A percentile compares a stretch with the other conserved stretches of the same genome.
phyloP scores from a whole-genome alignment of 1,140 invertebrate genomes.

The Drosophila ercepeae region DNA sequence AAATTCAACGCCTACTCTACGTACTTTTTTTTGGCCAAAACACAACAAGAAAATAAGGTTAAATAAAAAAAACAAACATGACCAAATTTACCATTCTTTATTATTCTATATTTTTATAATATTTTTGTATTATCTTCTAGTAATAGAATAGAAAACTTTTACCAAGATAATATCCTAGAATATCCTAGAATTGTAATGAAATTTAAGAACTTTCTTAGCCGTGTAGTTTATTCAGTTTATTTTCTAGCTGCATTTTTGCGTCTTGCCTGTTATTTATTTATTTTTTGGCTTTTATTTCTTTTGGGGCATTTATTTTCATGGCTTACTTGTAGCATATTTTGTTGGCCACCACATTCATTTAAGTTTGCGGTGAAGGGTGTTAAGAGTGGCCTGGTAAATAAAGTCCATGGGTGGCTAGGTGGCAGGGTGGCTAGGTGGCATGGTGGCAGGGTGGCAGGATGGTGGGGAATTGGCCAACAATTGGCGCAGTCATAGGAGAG shows the following conservation, averaged over 20 bases:
- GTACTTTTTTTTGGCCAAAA: neutral
- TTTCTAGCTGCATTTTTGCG: constrained; percentile 38
- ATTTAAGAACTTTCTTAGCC: neutral
- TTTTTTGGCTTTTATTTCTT: constrained; percentile 19
- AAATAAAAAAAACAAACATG: neutral
- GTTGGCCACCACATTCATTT: constrained; percentile 57
- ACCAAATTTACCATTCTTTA: no score
- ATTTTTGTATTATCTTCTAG: no score
- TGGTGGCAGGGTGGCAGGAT: neutral
- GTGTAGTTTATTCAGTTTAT: neutral
- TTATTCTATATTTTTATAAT: neutral
- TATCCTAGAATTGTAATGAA: no score
- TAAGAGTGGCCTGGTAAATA: constrained; percentile 5
- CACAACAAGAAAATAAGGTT: neutral
- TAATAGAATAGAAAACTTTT: no score
- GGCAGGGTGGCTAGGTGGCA: neutral
- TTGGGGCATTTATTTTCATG: constrained; percentile 65
- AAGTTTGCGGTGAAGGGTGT: constrained; percentile 40
- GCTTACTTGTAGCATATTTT: constrained; percentile 72
- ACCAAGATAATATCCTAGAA: no score
- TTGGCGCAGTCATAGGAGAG: constrained; percentile 73
- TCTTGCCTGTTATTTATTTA: constrained; percentile 2
- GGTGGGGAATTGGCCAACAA: constrained; percentile 47
- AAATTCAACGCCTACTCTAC: constrained; percentile 16
- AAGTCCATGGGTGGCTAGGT: neutral